Conservation (phyloP, 2,888 invertebrate species). For the Ornithoptera priamus region DNA sequence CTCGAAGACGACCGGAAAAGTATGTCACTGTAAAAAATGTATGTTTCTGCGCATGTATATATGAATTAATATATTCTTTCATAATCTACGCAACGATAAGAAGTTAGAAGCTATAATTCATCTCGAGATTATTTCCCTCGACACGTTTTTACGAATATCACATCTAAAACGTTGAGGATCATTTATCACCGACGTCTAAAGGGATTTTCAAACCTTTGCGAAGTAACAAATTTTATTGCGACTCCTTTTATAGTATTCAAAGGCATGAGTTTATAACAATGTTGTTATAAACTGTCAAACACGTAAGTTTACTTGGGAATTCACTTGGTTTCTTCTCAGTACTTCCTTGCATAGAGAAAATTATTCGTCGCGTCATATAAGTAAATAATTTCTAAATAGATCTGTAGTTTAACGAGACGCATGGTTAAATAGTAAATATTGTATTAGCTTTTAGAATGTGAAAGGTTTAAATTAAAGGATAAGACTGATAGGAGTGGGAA, state of each 20-base stretch:
- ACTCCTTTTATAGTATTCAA: slow-evolving; percentile 14
- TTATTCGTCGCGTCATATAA: too few species aligned
- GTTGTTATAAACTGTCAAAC: slow-evolving; percentile 2
- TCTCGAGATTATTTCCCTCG: slow-evolving; percentile 24
- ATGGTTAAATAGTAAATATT: too few species aligned
- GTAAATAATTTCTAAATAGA: too few species aligned
- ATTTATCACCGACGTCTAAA: slow-evolving; percentile 28
- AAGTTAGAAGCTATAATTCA: slow-evolving; percentile 16
- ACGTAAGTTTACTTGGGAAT: not conserved
- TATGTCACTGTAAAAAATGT: not conserved
- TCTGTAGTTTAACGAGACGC: too few species aligned
- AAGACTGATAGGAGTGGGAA: too few species aligned
- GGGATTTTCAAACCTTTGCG: slow-evolving; percentile 23
- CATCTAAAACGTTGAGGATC: slow-evolving; percentile 11
- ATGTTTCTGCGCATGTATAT: not conserved
- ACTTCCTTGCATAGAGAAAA: too few species aligned
- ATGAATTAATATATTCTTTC: not conserved
- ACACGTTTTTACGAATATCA: slow-evolving; percentile 26
- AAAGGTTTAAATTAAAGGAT: too few species aligned
- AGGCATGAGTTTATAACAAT: not conserved
- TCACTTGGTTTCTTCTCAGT: not conserved
- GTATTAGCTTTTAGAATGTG: too few species aligned
- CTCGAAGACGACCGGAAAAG: not conserved
- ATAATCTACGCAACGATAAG: slow-evolving; percentile 1
- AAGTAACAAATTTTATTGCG: slow-evolving; percentile 28